These are phyloP conservation scores for Monodelphis domestica DNA, from an alignment of 2,797 vertebrate genomes.

Conservation along the genomic window DNA sequence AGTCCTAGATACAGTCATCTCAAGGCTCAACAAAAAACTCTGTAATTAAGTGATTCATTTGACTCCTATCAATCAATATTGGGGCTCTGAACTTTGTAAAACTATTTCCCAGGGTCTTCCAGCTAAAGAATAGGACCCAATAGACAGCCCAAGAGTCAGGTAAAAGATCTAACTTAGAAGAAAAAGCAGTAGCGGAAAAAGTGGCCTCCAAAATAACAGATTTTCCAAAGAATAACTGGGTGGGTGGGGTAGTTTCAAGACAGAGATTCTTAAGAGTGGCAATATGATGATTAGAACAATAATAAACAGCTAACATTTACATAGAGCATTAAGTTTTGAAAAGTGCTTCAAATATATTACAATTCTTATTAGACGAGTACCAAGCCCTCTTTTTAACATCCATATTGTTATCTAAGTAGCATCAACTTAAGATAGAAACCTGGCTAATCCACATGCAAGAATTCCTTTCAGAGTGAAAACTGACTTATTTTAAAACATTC, in stretches of 20 bases:
- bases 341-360: background rate
- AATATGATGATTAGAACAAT: background rate
- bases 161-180: background rate
- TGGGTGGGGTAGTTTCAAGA: background rate
- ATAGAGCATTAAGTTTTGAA: background rate
- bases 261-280: background rate
- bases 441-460: background rate
- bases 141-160: background rate
- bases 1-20: background rate
- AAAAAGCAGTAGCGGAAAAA: background rate
- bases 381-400: background rate
- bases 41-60: background rate
- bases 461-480: background rate
- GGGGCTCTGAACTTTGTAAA: background rate
- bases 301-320: background rate
- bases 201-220: background rate
- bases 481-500: background rate
- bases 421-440: background rate
- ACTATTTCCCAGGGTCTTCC: background rate
- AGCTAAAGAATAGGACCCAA: background rate
- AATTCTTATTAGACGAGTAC: background rate
- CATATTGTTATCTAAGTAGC: background rate
- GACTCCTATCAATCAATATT: background rate
- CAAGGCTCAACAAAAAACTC: background rate
- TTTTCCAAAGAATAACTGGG: background rate